These are phyloP conservation scores for Drosophila persimilis DNA, from an alignment of 1,140 invertebrate genomes.

Conservation along the genomic window DNA sequence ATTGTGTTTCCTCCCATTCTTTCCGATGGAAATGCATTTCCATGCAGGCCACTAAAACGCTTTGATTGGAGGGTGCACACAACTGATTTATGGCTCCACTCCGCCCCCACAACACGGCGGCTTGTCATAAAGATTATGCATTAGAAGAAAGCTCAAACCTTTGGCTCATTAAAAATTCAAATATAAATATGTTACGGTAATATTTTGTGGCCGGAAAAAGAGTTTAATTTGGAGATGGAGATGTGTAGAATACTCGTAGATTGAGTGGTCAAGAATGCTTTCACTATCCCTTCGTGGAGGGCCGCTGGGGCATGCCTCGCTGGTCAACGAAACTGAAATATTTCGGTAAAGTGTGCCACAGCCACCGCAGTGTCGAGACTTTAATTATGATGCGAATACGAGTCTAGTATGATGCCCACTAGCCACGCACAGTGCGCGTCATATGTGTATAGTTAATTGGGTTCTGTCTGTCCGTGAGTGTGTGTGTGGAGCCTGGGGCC, in stretches of 20 bases:
- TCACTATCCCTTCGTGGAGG: conserved; percentile 30
- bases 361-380: neutral
- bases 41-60: conserved; percentile 54
- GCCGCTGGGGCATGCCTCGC: conserved; percentile 12
- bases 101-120: conserved; percentile 35
- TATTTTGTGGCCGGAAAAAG: too few relatives aligned
- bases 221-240: too few relatives aligned
- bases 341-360: conserved; percentile 54
- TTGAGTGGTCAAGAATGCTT: neutral
- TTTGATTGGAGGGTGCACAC: conserved; percentile 36
- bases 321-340: conserved; percentile 72
- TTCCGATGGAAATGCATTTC: conserved; percentile 50
- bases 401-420: too few relatives aligned
- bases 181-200: too few relatives aligned
- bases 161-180: conserved; percentile 42
- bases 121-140: conserved; percentile 48
- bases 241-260: neutral
- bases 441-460: conserved; percentile 19
- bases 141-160: conserved; percentile 46
- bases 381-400: too few relatives aligned
- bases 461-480: too few relatives aligned
- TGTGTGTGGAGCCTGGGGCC: too few relatives aligned
- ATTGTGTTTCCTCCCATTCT: conserved; percentile 26
- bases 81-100: conserved; percentile 59
- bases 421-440: conserved; percentile 63